Conservation (phyloP, 2,888 invertebrate species). For the Synanthedon myopaeformis region DNA sequence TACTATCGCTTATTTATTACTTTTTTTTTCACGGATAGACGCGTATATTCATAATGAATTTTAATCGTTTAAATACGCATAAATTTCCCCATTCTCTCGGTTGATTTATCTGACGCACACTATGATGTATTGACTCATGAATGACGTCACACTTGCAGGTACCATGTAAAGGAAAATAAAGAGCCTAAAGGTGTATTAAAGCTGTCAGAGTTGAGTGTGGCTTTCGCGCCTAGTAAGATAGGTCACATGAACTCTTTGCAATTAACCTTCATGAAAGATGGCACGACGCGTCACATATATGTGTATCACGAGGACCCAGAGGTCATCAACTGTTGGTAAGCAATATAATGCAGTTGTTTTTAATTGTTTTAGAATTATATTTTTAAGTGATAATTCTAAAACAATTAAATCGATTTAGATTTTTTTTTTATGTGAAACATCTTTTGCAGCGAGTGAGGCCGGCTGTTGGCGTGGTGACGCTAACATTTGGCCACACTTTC, state of each 20-base stretch:
- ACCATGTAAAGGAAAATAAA: slow-evolving; percentile 79
- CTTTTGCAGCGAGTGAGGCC: no score
- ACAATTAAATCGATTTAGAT: no score
- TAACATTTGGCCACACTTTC: neutral
- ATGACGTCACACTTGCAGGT: slow-evolving; percentile 34
- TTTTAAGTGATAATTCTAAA: neutral
- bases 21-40: no score
- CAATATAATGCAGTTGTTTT: slow-evolving; percentile 5
- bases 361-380: neutral
- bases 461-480: no score
- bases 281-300: slow-evolving; percentile 87
- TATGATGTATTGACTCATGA: neutral
- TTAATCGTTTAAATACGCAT: no score
- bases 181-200: slow-evolving; percentile 86
- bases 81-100: no score
- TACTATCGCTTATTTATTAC: no score
- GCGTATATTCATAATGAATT: no score
- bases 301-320: slow-evolving; percentile 89
- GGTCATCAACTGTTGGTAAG: slow-evolving; percentile 85
- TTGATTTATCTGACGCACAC: no score
- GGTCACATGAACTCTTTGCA: slow-evolving; percentile 85
- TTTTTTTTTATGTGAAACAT: no score
- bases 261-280: slow-evolving; percentile 86
- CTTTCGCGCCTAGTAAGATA: slow-evolving; percentile 86
- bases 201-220: slow-evolving; percentile 85